Percentiles rank a stretch among this genome's conserved stretches.
Conservation (phyloP, 2,113 vertebrate genomes). For the Saccopteryx bilineata region DNA sequence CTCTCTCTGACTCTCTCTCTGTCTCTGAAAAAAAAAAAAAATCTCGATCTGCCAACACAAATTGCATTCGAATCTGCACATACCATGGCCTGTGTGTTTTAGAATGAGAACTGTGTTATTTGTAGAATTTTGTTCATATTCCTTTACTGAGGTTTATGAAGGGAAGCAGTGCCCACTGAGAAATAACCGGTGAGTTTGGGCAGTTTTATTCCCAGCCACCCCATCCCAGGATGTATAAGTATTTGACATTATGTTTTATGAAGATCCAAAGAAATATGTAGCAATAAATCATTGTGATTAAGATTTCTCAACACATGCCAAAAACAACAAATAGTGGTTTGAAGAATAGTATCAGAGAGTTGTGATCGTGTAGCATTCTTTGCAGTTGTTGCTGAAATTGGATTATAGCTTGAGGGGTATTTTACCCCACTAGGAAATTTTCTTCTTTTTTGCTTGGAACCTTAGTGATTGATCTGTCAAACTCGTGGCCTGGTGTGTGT, state of each 20-base stretch:
- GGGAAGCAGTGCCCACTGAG: conserved; percentile 34
- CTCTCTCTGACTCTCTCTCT: no score
- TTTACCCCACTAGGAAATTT: conserved; percentile 27
- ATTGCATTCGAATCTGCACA: conserved; percentile 26
- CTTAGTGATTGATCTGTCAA: conserved; percentile 20
- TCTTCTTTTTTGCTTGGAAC: conserved; percentile 22
- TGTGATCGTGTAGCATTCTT: conserved; percentile 34
- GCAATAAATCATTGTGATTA: conserved; percentile 56
- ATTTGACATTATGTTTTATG: conserved; percentile 61
- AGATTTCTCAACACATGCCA: conserved; percentile 2
- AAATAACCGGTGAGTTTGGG: conserved; percentile 56
- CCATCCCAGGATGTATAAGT: conserved; percentile 27
- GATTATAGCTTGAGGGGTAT: conserved; percentile 27
- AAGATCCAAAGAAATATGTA: conserved; percentile 31
- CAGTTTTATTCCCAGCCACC: conserved; percentile 50
- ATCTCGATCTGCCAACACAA: conserved; percentile 57
- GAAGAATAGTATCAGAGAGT: conserved; percentile 52
- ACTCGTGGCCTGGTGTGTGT: background rate
- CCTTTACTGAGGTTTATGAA: conserved; percentile 52
- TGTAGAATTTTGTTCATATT: conserved; percentile 28
- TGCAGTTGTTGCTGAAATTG: conserved; percentile 64
- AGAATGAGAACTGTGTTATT: conserved; percentile 7
- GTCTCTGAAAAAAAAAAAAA: background rate
- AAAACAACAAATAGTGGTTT: conserved; percentile 57
- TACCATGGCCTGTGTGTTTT: conserved; percentile 47